phyloP scores from a whole-genome alignment of 2,888 invertebrate genomes.

The Chloroclystis v-ata region DNA sequence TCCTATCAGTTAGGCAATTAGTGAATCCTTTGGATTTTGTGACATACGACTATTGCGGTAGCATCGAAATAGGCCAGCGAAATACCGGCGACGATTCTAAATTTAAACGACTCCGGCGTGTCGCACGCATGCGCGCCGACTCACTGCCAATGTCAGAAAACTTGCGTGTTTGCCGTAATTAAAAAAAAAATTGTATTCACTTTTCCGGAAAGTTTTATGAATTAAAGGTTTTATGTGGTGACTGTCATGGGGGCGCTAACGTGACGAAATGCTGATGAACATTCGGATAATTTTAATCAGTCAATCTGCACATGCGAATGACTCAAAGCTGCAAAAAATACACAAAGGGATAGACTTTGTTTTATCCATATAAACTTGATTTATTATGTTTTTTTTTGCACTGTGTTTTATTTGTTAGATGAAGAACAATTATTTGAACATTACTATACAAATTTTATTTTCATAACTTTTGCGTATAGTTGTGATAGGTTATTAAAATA shows the following conservation, averaged over 20 bases:
- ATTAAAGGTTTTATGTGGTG: conserved; percentile 27
- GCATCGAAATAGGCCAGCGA: conserved; percentile 63
- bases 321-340: conserved; percentile 19
- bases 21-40: conserved; percentile 36
- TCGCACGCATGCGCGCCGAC: conserved; percentile 62
- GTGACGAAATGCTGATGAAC: conserved; percentile 25
- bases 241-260: conserved; percentile 21
- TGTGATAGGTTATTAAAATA: no score
- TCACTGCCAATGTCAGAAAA: conserved; percentile 47
- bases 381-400: no score
- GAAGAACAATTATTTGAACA: no score
- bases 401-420: no score
- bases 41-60: conserved; percentile 52
- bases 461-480: no score
- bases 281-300: conserved; percentile 23
- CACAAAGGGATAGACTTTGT: no score
- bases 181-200: conserved; percentile 7
- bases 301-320: conserved; percentile 19
- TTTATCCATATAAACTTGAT: no score
- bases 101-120: conserved; percentile 62
- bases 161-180: conserved; percentile 33
- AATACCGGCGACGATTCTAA: conserved; percentile 62
- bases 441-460: no score
- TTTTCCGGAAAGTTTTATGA: conserved; percentile 18
- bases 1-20: conserved; percentile 37